Conservation (phyloP, 1,140 invertebrate species). For the Steinernema khuongi region DNA sequence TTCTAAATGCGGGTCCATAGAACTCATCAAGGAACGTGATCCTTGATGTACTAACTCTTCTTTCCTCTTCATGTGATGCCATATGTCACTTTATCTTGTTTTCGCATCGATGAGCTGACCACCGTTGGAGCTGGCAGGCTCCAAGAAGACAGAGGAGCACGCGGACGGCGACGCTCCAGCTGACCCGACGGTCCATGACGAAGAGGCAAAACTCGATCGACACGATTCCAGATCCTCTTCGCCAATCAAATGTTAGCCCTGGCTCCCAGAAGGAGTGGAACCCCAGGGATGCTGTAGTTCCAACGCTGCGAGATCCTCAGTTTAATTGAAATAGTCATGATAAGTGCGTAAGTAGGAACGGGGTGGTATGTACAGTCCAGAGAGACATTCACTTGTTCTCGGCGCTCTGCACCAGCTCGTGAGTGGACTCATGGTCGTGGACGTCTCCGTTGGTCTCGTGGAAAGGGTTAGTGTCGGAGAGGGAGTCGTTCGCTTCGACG, state of each 20-base stretch:
- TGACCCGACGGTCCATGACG: no score
- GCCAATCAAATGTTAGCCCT: no score
- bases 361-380: neutral
- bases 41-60: no score
- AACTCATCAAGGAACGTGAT: no score
- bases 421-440: neutral
- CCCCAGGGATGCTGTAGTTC: no score
- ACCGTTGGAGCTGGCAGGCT: neutral
- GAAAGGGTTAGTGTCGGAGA: slow-evolving; percentile 1
- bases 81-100: neutral
- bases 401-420: neutral
- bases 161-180: neutral
- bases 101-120: neutral
- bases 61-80: no score
- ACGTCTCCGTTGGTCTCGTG: neutral
- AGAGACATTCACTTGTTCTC: neutral
- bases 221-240: neutral
- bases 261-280: no score
- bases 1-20: no score
- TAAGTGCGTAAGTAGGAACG: no score
- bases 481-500: neutral
- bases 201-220: neutral
- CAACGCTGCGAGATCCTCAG: no score
- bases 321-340: no score
- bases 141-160: neutral